Evolutionary conservation across 2,888 invertebrate species (phyloP).

Genomic region (Andrena minutula): DNA sequence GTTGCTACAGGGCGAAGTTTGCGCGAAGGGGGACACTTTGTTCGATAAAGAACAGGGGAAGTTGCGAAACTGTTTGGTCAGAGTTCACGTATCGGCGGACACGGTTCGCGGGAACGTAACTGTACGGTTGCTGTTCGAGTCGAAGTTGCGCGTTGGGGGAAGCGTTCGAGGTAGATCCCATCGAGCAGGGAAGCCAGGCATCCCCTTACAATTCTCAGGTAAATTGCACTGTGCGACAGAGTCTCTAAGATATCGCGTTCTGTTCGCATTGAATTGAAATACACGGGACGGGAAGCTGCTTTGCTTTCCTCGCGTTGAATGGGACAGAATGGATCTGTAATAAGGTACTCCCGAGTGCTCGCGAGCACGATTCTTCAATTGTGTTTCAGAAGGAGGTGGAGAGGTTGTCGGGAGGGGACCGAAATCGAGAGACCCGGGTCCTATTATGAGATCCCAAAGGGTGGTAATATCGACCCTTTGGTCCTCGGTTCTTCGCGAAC

Average conservation of each 20-base stretch:
- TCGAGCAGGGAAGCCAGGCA: too few relatives aligned
- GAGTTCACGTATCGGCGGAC: too few relatives aligned
- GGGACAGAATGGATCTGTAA: neutral
- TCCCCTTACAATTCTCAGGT: neutral
- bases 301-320: neutral
- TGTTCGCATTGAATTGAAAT: neutral
- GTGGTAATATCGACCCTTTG: conserved; percentile 3
- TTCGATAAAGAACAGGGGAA: too few relatives aligned
- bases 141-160: too few relatives aligned
- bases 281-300: neutral
- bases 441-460: conserved; percentile 5
- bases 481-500: conserved; percentile 15
- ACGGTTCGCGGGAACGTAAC: too few relatives aligned
- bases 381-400: neutral
- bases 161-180: too few relatives aligned
- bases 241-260: neutral
- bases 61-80: too few relatives aligned
- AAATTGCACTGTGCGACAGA: neutral
- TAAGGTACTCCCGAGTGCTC: neutral
- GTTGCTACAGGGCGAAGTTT: too few relatives aligned
- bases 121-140: too few relatives aligned
- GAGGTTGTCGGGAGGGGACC: neutral
- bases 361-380: neutral
- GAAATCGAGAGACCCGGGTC: neutral
- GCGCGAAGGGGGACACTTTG: too few relatives aligned